A percentile compares a stretch with the other conserved stretches of the same genome.
Evolutionary conservation across 2,888 invertebrate genomes (phyloP).

Genomic region (Prosopocoilus inquinatus): DNA sequence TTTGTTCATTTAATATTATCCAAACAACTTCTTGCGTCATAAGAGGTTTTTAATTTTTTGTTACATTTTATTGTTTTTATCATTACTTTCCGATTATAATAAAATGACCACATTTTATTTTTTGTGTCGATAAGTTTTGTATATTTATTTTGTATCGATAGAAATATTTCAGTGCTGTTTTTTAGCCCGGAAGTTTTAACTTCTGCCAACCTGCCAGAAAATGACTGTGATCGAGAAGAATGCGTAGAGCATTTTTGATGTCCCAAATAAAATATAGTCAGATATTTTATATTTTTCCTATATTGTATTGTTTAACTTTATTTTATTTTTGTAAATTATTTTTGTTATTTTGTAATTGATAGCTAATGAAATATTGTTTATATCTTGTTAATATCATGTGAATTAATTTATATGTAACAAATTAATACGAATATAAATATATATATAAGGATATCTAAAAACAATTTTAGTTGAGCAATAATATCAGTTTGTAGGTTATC

Average conservation of each 20-base stretch:
- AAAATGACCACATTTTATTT: too few species aligned
- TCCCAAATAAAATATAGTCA: neutral
- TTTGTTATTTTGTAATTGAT: conserved; percentile 20
- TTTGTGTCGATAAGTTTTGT: too few species aligned
- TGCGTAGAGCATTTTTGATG: too few species aligned
- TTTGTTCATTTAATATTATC: neutral
- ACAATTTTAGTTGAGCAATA: conserved; percentile 27
- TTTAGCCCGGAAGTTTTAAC: too few species aligned
- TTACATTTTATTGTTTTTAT: too few species aligned
- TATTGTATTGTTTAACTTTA: conserved; percentile 19
- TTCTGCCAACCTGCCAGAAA: too few species aligned
- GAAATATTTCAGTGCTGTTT: too few species aligned
- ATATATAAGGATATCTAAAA: conserved; percentile 18
- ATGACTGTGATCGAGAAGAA: too few species aligned
- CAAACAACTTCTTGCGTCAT: too few species aligned
- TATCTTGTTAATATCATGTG: conserved; percentile 21
- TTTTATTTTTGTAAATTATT: conserved; percentile 28
- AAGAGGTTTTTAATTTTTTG: too few species aligned
- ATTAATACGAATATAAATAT: conserved; percentile 20
- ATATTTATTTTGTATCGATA: too few species aligned
- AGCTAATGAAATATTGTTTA: conserved; percentile 18
- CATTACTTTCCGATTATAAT: too few species aligned
- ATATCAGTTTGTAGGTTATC: conserved; percentile 14
- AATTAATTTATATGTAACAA: conserved; percentile 24
- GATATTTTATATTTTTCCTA: conserved; percentile 17